These are phyloP conservation scores for Sarcophaga peregrina DNA, from an alignment of 1,140 invertebrate genomes.

Conservation along the genomic window DNA sequence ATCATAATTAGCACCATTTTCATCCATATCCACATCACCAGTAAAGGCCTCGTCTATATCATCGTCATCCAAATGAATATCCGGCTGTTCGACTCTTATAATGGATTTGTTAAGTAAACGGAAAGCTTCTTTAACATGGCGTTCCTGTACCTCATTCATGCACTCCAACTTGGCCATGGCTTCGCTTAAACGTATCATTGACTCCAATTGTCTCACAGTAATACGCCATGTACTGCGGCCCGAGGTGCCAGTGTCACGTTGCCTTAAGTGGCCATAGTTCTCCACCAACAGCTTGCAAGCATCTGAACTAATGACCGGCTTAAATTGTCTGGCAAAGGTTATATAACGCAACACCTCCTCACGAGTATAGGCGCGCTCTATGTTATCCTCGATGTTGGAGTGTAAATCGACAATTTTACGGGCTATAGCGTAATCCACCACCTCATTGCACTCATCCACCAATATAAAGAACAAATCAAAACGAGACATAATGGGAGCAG, in stretches of 20 bases:
- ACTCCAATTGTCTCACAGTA: slow-evolving; percentile 99
- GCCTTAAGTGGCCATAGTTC: slow-evolving; percentile 88
- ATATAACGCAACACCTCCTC: slow-evolving; percentile 95
- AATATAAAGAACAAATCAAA: slow-evolving; percentile 99
- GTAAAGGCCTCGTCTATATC: slow-evolving; percentile 70
- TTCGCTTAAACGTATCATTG: slow-evolving; percentile 95
- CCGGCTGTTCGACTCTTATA: slow-evolving; percentile 96
- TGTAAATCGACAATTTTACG: slow-evolving; percentile 96
- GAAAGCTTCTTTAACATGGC: slow-evolving; percentile 94
- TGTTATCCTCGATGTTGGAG: slow-evolving; percentile 79
- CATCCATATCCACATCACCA: slow-evolving; percentile 69
- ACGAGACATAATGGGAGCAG: slow-evolving; percentile 98
- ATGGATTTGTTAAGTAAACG: slow-evolving; percentile 98
- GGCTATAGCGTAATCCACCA: slow-evolving; percentile 96
- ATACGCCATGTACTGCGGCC: slow-evolving; percentile 91
- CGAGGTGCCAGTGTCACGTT: slow-evolving; percentile 80
- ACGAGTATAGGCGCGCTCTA: slow-evolving; percentile 84
- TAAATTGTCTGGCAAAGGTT: slow-evolving; percentile 95
- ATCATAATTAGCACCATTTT: slow-evolving; percentile 60
- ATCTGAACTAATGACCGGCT: slow-evolving; percentile 89
- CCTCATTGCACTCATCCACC: slow-evolving; percentile 94
- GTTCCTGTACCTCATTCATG: slow-evolving; percentile 83
- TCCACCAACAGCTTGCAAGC: slow-evolving; percentile 87
- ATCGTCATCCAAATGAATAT: slow-evolving; percentile 92
- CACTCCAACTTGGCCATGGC: slow-evolving; percentile 97